Percentiles rank a stretch among this genome's conserved stretches.
phyloP scores from a whole-genome alignment of 2,797 vertebrate species.

The Dermochelys coriacea region DNA sequence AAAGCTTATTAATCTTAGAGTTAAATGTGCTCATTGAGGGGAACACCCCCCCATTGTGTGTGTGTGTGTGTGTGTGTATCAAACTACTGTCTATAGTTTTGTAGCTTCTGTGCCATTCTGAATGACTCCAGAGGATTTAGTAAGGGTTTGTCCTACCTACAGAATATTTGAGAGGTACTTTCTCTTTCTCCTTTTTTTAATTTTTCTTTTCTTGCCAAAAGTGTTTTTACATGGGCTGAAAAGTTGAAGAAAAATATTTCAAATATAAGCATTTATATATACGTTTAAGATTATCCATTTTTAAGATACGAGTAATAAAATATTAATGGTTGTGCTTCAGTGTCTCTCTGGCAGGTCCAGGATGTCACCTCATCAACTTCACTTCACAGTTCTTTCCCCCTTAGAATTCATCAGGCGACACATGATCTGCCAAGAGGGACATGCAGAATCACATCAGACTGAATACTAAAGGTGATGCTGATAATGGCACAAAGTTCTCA shows the following conservation, averaged over 20 bases:
- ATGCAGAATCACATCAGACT: neutral
- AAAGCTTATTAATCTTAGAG: neutral
- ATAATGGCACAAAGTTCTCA: neutral
- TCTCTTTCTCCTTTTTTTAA: neutral
- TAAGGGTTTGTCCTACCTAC: neutral
- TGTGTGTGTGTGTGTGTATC: neutral
- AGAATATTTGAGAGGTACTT: neutral
- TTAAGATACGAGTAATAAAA: neutral
- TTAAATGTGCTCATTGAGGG: neutral
- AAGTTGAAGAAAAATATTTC: neutral
- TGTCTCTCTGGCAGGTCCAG: constrained; percentile 5
- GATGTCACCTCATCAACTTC: constrained; percentile 35
- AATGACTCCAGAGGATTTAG: neutral
- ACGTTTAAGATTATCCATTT: neutral
- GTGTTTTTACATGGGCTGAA: neutral
- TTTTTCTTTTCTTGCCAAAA: neutral
- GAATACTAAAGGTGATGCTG: neutral
- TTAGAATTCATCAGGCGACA: neutral
- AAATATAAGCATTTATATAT: neutral
- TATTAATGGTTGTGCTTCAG: neutral
- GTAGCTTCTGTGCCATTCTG: neutral
- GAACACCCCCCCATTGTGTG: neutral
- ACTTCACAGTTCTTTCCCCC: constrained; percentile 31
- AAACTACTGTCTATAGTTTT: neutral
- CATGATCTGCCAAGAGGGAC: constrained; percentile 16